phyloP scores from a whole-genome alignment of 2,888 invertebrate species.

The Tenthredo livida region DNA sequence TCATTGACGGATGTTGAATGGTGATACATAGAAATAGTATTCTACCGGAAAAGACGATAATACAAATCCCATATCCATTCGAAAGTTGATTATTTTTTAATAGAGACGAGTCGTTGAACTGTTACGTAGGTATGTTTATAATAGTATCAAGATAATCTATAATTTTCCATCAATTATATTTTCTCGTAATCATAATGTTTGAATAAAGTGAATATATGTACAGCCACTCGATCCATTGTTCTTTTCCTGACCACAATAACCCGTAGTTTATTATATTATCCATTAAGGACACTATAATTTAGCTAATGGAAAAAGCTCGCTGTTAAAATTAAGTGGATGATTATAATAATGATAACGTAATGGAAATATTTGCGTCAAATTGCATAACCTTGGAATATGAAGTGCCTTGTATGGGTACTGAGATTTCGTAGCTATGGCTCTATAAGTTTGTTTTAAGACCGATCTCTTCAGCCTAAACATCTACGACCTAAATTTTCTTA shows the following conservation, averaged over 20 bases:
- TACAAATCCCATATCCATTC: neutral
- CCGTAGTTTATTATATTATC: neutral
- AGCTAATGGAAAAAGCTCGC: neutral
- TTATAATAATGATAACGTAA: slow-evolving; percentile 14
- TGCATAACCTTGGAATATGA: slow-evolving; percentile 9
- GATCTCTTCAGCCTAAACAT: slow-evolving; percentile 11
- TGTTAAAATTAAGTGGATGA: slow-evolving; percentile 9
- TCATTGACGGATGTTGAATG: neutral
- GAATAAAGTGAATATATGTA: neutral
- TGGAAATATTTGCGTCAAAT: slow-evolving; percentile 9
- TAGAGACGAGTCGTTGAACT: neutral
- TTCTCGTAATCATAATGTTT: neutral
- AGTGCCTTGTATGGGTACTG: neutral
- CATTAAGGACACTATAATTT: neutral
- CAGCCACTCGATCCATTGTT: neutral
- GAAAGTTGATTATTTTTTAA: slow-evolving; percentile 1
- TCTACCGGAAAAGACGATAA: neutral
- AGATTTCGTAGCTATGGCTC: neutral
- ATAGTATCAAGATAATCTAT: neutral
- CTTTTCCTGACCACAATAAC: neutral
- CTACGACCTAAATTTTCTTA: neutral
- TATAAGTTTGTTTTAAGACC: neutral
- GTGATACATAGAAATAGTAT: neutral
- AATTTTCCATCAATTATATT: slow-evolving; percentile 19
- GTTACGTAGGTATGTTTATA: slow-evolving; percentile 6